Conservation (phyloP, 2,888 invertebrate genomes). For the Eupithecia pulchellata region DNA sequence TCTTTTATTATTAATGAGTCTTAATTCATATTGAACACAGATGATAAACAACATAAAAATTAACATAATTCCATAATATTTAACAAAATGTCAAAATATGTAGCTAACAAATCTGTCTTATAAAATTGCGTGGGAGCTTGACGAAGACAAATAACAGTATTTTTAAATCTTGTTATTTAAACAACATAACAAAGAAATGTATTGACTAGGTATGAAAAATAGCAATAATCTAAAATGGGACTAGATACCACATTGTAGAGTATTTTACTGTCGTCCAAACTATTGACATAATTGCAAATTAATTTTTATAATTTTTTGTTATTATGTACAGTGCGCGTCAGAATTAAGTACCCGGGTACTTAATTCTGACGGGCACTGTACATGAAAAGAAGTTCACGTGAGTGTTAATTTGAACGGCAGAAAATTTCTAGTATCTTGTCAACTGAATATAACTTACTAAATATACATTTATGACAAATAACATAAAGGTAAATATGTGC, state of each 20-base stretch:
- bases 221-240: conserved; percentile 42
- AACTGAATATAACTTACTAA: neutral
- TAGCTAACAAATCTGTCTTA: neutral
- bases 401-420: neutral
- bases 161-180: conserved; percentile 1
- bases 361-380: no score
- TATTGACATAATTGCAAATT: neutral
- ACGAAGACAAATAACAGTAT: conserved; percentile 1
- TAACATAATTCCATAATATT: neutral
- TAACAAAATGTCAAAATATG: conserved; percentile 4
- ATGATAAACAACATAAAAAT: neutral
- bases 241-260: conserved; percentile 39
- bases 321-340: no score
- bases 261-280: conserved; percentile 24
- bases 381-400: no score
- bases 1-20: conserved; percentile 10
- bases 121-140: neutral
- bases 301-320: no score
- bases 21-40: neutral
- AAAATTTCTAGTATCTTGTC: neutral
- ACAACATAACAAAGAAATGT: conserved; percentile 26
- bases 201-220: conserved; percentile 49
- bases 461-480: neutral
- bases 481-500: no score
- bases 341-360: no score